phyloP scores from a whole-genome alignment of 2,797 vertebrate genomes.

The Thaleichthys pacificus region DNA sequence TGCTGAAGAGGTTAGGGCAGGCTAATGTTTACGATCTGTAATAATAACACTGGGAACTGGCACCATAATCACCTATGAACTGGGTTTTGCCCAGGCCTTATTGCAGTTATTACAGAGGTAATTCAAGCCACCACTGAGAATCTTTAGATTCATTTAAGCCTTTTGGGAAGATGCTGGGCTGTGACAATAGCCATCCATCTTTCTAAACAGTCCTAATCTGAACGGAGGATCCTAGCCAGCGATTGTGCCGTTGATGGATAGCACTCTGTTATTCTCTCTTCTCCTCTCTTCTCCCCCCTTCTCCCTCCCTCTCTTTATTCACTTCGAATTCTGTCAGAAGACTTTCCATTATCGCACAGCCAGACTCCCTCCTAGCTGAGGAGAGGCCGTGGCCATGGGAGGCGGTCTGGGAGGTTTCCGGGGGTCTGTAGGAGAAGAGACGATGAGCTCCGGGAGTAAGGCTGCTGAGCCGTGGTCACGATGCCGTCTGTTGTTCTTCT shows the following conservation, averaged over 20 bases:
- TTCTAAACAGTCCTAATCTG: conserved; percentile 81
- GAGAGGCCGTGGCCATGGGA: conserved; percentile 22
- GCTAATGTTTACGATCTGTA: conserved; percentile 57
- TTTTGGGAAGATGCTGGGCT: conserved; percentile 72
- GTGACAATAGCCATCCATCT: conserved; percentile 79
- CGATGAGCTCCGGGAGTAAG: not conserved
- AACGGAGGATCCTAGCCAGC: conserved; percentile 76
- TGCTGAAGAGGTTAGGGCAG: conserved; percentile 34
- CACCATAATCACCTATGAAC: conserved; percentile 59
- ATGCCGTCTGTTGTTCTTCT: too few species aligned
- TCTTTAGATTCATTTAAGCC: conserved; percentile 75
- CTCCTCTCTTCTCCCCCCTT: not conserved
- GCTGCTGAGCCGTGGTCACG: too few species aligned
- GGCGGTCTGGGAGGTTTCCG: conserved; percentile 46
- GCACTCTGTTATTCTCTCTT: conserved; percentile 53
- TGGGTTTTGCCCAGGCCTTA: conserved; percentile 45
- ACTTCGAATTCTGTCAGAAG: conserved; percentile 53
- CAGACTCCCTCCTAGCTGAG: conserved; percentile 35
- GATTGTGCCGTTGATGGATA: conserved; percentile 77
- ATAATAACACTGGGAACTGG: conserved; percentile 50
- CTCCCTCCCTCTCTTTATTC: not conserved
- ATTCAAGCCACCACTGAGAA: conserved; percentile 78
- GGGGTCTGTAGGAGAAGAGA: conserved; percentile 22
- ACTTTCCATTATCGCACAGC: conserved; percentile 56
- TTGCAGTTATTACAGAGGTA: conserved; percentile 60